phyloP scores from a whole-genome alignment of 2,888 invertebrate genomes.

The Diploptera punctata region DNA sequence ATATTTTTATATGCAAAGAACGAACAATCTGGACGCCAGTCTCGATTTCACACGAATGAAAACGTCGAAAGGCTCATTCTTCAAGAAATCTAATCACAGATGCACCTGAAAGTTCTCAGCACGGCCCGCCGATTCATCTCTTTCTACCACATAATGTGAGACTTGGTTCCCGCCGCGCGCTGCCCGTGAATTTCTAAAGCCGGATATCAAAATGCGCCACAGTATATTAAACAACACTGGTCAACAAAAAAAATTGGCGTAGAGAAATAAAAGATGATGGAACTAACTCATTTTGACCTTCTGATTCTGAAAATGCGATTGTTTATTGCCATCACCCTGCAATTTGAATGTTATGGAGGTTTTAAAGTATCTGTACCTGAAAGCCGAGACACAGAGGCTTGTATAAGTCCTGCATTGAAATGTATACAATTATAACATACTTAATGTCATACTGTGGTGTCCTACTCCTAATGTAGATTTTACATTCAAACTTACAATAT shows the following conservation, averaged over 20 bases:
- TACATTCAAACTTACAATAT: not conserved
- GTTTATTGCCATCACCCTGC: not conserved
- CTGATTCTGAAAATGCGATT: slow-evolving; percentile 9
- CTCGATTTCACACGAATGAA: too few species aligned
- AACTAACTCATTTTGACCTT: not conserved
- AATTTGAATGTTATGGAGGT: not conserved
- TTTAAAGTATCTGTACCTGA: not conserved
- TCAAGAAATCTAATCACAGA: too few species aligned
- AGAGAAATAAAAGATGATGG: not conserved
- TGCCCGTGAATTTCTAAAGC: too few species aligned
- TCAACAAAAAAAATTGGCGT: not conserved
- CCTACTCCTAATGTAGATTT: not conserved
- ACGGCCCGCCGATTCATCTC: too few species aligned
- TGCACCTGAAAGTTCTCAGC: too few species aligned
- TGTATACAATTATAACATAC: not conserved
- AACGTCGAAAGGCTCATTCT: too few species aligned
- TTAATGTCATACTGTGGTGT: not conserved
- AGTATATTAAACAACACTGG: not conserved
- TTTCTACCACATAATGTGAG: too few species aligned
- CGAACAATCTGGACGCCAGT: too few species aligned
- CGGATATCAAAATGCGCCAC: too few species aligned
- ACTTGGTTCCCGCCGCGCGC: too few species aligned
- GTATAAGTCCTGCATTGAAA: not conserved
- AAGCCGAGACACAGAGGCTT: not conserved
- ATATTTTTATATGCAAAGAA: too few species aligned